phyloP scores from a whole-genome alignment of 2,797 vertebrate genomes.

The Acrocephalus scirpaceus region DNA sequence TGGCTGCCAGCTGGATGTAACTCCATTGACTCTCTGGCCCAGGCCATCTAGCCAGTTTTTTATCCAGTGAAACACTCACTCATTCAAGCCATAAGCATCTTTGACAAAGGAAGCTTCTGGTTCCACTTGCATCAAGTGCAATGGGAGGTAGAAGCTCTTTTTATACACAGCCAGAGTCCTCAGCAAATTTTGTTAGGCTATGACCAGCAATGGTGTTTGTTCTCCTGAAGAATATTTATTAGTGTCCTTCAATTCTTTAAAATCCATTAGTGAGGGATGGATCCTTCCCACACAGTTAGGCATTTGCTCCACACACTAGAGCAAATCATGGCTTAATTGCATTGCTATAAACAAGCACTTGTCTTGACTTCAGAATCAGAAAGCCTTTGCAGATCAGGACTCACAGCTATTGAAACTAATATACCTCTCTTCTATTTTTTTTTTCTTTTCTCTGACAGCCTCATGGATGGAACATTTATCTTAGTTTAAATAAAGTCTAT shows the following conservation, averaged over 20 bases:
- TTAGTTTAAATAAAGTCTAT: neutral
- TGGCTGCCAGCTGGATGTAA: neutral
- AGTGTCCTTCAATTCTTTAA: neutral
- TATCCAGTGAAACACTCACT: neutral
- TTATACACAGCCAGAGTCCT: neutral
- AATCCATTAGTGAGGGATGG: neutral
- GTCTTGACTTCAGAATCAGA: neutral
- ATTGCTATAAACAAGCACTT: neutral
- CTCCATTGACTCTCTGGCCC: neutral
- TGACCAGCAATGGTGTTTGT: neutral
- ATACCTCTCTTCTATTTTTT: neutral
- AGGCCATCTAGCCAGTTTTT: neutral
- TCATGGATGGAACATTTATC: neutral
- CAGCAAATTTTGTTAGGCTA: neutral
- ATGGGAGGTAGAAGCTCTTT: neutral
- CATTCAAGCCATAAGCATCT: neutral
- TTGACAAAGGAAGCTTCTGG: neutral
- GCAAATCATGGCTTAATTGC: neutral
- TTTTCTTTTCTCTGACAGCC: neutral
- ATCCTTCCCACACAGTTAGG: neutral
- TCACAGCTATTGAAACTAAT: neutral
- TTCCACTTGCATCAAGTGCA: neutral
- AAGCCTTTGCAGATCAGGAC: neutral
- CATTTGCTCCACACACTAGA: neutral
- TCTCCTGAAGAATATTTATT: neutral